Evolutionary conservation across 2,797 vertebrate genomes (phyloP).

Genomic region (Ficedula albicollis): DNA sequence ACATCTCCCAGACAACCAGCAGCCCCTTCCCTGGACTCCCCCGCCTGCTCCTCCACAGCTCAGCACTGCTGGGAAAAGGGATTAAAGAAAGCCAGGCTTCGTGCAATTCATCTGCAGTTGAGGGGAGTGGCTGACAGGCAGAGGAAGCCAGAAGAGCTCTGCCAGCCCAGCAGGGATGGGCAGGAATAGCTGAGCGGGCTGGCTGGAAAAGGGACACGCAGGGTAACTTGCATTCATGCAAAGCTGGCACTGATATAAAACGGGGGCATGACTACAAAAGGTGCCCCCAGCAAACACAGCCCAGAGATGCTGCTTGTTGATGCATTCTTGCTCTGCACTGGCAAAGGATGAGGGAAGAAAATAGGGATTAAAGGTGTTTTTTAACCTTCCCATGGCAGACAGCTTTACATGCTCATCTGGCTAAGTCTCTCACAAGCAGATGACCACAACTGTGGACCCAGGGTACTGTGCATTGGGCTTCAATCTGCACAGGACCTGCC

Average conservation of each 20-base stretch:
- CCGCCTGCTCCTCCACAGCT: background rate
- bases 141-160: background rate
- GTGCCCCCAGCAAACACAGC: background rate
- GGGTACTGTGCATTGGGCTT: background rate
- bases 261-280: background rate
- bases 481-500: background rate
- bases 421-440: background rate
- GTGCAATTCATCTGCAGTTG: background rate
- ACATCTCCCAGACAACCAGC: constrained; percentile 5
- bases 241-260: background rate
- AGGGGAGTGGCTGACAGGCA: background rate
- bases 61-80: background rate
- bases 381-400: background rate
- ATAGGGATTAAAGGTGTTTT: background rate
- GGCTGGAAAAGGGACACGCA: rapidly evolving
- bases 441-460: background rate
- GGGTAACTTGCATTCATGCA: background rate
- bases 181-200: background rate
- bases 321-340: background rate
- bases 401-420: background rate
- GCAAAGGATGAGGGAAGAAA: background rate
- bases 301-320: background rate
- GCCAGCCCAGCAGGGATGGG: background rate
- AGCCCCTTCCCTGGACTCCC: background rate
- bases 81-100: background rate